phyloP scores from a whole-genome alignment of 2,797 vertebrate species.

The Hirundo rustica region DNA sequence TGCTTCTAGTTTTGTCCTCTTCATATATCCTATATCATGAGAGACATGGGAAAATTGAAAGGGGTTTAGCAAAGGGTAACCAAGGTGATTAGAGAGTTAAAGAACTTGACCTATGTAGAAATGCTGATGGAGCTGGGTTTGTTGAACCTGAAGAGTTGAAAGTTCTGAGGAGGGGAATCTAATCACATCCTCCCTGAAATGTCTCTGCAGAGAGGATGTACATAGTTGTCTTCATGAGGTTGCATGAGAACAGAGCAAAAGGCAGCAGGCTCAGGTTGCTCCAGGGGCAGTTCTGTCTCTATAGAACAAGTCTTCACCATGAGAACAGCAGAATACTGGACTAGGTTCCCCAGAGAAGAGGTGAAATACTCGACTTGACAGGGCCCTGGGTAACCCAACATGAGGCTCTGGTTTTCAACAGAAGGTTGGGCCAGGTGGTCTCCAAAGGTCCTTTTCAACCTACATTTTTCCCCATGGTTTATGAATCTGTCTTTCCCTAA shows the following conservation, averaged over 20 bases:
- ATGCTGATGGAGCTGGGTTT: background rate
- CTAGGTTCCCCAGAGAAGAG: background rate
- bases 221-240: background rate
- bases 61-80: background rate
- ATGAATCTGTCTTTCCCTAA: background rate
- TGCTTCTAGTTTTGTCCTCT: background rate
- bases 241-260: background rate
- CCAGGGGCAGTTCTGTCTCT: background rate
- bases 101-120: rapidly evolving
- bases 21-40: background rate
- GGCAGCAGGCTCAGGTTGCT: background rate
- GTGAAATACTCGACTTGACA: background rate
- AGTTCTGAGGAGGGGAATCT: background rate
- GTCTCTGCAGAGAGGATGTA: background rate
- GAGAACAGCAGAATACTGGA: background rate
- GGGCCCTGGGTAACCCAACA: background rate
- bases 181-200: background rate
- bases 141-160: background rate
- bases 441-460: background rate
- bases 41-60: background rate
- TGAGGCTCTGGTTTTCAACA: background rate
- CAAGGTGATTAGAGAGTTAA: background rate
- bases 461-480: background rate
- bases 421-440: background rate
- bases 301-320: background rate